Conservation (phyloP, 2,888 invertebrate species). For the Gymnoscelis rufifasciata region DNA sequence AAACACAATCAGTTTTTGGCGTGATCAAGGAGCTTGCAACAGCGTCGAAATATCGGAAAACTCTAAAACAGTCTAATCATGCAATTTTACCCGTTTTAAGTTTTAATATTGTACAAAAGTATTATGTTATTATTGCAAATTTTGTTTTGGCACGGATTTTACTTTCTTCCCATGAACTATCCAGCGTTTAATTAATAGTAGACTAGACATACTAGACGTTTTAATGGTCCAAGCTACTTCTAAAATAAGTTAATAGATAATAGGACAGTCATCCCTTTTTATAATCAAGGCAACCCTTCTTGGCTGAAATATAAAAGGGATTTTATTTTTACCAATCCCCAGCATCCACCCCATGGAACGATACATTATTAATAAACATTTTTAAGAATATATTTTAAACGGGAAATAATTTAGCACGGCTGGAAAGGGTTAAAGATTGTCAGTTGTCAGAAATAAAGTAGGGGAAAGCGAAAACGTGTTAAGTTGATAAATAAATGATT, state of each 20-base stretch:
- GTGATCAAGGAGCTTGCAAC: too few relatives aligned
- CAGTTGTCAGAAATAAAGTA: conserved; percentile 58
- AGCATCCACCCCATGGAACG: conserved; percentile 41
- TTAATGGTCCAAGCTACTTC: conserved; percentile 4
- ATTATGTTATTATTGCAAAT: too few relatives aligned
- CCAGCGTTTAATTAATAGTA: too few relatives aligned
- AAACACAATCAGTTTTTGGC: too few relatives aligned
- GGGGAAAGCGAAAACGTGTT: conserved; percentile 36
- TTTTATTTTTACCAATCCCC: conserved; percentile 38
- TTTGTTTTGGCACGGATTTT: too few relatives aligned
- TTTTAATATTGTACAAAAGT: too few relatives aligned
- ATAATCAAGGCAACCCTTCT: conserved; percentile 20
- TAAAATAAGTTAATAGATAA: too few relatives aligned
- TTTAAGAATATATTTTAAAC: conserved; percentile 64
- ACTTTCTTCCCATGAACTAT: too few relatives aligned
- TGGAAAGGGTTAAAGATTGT: conserved; percentile 66
- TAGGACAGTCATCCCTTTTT: conserved; percentile 12
- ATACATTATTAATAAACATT: conserved; percentile 60
- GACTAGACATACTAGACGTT: conserved; percentile 1
- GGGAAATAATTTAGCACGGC: conserved; percentile 57
- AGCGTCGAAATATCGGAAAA: too few relatives aligned
- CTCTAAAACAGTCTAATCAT: too few relatives aligned
- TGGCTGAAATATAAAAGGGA: conserved; percentile 33
- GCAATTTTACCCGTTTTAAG: too few relatives aligned
- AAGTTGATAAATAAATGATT: conserved; percentile 33